phyloP scores from a whole-genome alignment of 2,797 vertebrate genomes.

The Paratrypauchen microcephalus region DNA sequence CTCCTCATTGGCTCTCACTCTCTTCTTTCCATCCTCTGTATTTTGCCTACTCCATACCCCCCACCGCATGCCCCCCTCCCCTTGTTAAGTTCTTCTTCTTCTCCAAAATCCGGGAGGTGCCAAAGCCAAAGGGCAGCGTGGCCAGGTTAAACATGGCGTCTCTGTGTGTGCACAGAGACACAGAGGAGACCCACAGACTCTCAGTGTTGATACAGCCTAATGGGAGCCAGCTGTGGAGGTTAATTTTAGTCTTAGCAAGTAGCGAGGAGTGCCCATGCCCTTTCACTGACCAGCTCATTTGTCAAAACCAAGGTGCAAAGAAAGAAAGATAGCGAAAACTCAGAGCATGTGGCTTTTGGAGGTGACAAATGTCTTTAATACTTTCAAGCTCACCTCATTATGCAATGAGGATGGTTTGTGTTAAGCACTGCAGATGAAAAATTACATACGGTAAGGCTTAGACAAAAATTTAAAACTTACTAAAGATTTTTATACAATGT shows the following conservation, averaged over 20 bases:
- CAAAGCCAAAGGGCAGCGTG: conserved; percentile 58
- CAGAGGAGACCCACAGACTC: conserved; percentile 62
- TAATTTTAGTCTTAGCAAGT: conserved; percentile 74
- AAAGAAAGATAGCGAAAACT: not conserved
- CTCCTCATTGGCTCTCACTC: conserved; percentile 15
- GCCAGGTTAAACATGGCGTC: conserved; percentile 65
- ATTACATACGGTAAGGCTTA: not conserved
- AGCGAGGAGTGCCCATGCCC: conserved; percentile 57
- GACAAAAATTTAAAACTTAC: not conserved
- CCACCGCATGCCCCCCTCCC: conserved; percentile 15
- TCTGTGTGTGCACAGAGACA: conserved; percentile 19
- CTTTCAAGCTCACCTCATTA: not conserved
- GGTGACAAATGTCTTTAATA: conserved; percentile 4
- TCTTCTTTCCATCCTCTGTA: conserved; percentile 22
- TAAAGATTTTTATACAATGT: not conserved
- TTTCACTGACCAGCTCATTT: conserved; percentile 8
- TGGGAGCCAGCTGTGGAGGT: conserved; percentile 80
- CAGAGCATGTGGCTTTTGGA: conserved; percentile 6
- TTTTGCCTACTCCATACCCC: conserved; percentile 17
- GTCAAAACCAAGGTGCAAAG: conserved; percentile 1
- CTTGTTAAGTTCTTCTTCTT: conserved; percentile 22
- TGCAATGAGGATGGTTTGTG: not conserved
- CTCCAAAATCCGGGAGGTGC: conserved; percentile 58
- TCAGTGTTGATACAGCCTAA: conserved; percentile 73
- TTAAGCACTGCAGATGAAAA: not conserved